These are phyloP conservation scores for Thinocorus orbignyianus DNA, from an alignment of 2,113 vertebrate genomes.

Conservation along the genomic window DNA sequence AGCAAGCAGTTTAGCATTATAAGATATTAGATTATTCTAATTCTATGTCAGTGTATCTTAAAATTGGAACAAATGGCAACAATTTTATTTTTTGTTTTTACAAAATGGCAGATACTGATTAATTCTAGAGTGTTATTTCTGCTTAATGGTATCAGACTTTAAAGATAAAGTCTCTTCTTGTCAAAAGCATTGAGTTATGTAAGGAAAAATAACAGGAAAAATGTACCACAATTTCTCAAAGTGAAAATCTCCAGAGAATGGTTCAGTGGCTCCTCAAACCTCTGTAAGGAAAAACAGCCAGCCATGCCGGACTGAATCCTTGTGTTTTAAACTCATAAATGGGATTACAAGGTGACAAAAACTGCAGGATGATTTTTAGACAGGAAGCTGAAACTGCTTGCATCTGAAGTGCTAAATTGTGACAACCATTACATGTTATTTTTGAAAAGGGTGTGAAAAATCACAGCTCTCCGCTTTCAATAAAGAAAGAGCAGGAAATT, in stretches of 20 bases:
- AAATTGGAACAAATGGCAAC: background rate
- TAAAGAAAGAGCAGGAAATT: conserved; percentile 50
- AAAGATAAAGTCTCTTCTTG: background rate
- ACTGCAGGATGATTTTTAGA: conserved; percentile 8
- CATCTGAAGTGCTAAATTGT: conserved; percentile 15
- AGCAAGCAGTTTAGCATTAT: background rate
- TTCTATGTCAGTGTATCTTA: background rate
- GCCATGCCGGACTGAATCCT: background rate
- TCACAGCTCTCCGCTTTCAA: conserved; percentile 52
- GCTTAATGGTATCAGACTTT: background rate
- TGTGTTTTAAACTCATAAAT: conserved; percentile 7
- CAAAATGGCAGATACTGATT: background rate
- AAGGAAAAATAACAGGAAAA: background rate
- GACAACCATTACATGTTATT: background rate
- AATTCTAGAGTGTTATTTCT: background rate
- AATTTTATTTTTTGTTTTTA: background rate
- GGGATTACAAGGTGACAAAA: background rate
- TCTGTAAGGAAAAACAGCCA: background rate
- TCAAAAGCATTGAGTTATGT: background rate
- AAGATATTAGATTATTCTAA: background rate
- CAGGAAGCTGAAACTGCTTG: conserved; percentile 10
- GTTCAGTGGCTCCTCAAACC: background rate
- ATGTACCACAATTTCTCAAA: background rate
- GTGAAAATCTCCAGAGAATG: background rate
- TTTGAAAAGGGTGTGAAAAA: conserved; percentile 48